Conservation (phyloP, 2,113 vertebrate species). For the Lates calcarifer region DNA sequence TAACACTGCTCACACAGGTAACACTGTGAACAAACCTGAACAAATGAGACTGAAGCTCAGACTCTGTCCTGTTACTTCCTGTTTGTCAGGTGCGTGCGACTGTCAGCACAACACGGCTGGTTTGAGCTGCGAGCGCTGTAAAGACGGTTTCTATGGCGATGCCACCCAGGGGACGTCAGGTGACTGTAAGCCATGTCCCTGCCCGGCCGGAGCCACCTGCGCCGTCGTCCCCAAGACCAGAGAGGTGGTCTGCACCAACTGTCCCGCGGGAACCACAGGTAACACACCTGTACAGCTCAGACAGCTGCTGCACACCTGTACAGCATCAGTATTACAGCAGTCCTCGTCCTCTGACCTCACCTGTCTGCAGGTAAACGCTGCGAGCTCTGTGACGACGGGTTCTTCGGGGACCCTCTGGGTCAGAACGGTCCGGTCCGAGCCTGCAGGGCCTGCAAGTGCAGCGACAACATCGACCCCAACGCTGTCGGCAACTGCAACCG, state of each 20-base stretch:
- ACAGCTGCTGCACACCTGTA: not conserved
- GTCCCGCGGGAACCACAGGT: conserved; percentile 94
- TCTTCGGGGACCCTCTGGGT: conserved; percentile 94
- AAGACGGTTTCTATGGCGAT: conserved; percentile 94
- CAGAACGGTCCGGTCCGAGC: conserved; percentile 80
- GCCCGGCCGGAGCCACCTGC: conserved; percentile 90
- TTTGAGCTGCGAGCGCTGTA: conserved; percentile 92
- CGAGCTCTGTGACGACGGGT: conserved; percentile 96
- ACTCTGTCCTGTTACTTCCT: too few relatives aligned
- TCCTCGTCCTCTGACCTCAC: not conserved
- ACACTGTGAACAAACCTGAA: too few relatives aligned
- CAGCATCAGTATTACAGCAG: not conserved
- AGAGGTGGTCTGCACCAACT: conserved; percentile 97
- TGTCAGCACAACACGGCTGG: conserved; percentile 93
- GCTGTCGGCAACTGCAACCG: conserved; percentile 91
- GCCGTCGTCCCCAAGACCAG: conserved; percentile 90
- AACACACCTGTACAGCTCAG: not conserved
- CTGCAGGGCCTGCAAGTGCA: conserved; percentile 93
- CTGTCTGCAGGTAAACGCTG: conserved; percentile 90
- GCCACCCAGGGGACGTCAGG: conserved; percentile 84
- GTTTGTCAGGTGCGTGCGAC: conserved; percentile 87
- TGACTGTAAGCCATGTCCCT: conserved; percentile 93
- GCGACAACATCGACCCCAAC: conserved; percentile 93
- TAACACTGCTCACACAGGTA: too few relatives aligned
- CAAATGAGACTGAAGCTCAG: too few relatives aligned